Evolutionary conservation across 1,140 invertebrate species (phyloP).

Genomic region (Cryptotermes secundus): DNA sequence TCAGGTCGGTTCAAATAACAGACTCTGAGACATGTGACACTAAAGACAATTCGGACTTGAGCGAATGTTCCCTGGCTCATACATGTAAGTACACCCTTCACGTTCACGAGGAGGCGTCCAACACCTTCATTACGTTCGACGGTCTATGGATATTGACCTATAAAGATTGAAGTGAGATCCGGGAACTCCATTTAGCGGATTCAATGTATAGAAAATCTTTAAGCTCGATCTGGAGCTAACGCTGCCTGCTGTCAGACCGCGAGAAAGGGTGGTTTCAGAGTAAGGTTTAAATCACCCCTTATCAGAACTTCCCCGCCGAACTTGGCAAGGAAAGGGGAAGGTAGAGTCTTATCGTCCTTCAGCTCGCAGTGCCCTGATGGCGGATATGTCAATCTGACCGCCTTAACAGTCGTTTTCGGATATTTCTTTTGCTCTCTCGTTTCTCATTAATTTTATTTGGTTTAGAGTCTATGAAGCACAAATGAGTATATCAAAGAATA

Average conservation of each 20-base stretch:
- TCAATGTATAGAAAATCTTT: background rate
- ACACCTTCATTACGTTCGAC: too few relatives aligned
- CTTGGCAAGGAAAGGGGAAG: background rate
- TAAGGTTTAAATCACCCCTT: background rate
- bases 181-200: background rate
- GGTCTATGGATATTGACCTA: too few relatives aligned
- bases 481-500: too few relatives aligned
- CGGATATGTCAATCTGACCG: constrained; percentile 10
- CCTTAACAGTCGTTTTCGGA: background rate
- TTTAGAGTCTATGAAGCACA: too few relatives aligned
- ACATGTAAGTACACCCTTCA: too few relatives aligned
- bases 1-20: too few relatives aligned
- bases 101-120: too few relatives aligned
- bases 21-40: too few relatives aligned
- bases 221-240: background rate
- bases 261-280: too few relatives aligned
- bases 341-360: background rate
- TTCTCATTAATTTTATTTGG: background rate
- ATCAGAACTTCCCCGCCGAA: background rate
- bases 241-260: background rate
- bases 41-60: too few relatives aligned
- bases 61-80: too few relatives aligned
- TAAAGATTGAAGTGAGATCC: too few relatives aligned
- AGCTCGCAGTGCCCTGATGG: background rate
- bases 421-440: background rate